Percentiles rank a stretch among this genome's conserved stretches.
These are phyloP conservation scores for Acanthisitta chloris DNA, from an alignment of 2,113 vertebrate genomes.

Conservation along the genomic window DNA sequence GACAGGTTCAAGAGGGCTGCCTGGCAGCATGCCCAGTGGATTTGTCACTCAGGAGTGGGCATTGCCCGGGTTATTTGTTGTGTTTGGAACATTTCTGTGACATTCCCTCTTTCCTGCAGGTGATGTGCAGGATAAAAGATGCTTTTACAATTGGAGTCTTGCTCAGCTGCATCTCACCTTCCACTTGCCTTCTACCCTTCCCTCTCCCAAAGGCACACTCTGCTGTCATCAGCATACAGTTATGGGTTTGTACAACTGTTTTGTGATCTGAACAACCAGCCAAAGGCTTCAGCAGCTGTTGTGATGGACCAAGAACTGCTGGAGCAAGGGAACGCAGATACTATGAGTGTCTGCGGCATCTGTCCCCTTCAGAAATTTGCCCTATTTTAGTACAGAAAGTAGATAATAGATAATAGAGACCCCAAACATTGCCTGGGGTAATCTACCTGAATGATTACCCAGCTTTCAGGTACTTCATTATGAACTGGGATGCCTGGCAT, in stretches of 20 bases:
- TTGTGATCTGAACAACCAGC: not conserved
- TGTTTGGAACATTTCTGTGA: rapidly evolving
- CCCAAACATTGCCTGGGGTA: not conserved
- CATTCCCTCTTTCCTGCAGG: not conserved
- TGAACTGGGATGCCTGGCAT: not conserved
- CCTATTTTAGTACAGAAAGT: not conserved
- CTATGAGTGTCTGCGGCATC: not conserved
- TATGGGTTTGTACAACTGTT: not conserved
- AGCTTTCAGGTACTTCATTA: not conserved
- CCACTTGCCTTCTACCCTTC: not conserved
- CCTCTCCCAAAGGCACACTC: not conserved
- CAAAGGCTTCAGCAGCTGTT: not conserved
- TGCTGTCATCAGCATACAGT: rapidly evolving
- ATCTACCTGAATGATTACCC: not conserved
- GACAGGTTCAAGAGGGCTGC: not conserved
- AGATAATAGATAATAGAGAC: not conserved
- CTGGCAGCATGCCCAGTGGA: not conserved
- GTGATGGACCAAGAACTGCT: not conserved
- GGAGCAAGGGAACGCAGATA: not conserved
- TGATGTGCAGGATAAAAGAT: not conserved
- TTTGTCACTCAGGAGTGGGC: not conserved
- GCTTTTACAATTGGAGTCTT: not conserved
- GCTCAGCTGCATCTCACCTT: not conserved
- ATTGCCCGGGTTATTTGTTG: not conserved
- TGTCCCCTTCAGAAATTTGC: not conserved